phyloP scores from a whole-genome alignment of 2,113 vertebrate genomes.

The Catharus minimus region DNA sequence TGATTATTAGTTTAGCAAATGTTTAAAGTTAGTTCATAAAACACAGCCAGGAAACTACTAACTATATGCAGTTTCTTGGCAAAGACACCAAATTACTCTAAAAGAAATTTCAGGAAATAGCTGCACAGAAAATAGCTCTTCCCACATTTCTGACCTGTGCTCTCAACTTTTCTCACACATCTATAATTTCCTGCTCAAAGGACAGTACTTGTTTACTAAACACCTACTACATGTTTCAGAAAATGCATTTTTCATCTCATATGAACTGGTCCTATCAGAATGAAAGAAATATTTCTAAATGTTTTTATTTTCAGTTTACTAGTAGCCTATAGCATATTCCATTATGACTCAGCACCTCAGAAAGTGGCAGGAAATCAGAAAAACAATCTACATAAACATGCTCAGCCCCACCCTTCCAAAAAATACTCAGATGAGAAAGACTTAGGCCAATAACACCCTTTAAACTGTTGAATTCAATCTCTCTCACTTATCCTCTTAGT shows the following conservation, averaged over 20 bases:
- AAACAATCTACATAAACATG: neutral
- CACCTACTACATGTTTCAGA: neutral
- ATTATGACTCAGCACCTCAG: neutral
- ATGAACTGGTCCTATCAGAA: neutral
- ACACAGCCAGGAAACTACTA: neutral
- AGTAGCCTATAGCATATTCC: neutral
- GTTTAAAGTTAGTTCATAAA: neutral
- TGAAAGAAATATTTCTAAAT: neutral
- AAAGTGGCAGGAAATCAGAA: neutral
- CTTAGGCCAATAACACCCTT: neutral
- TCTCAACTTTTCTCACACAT: neutral
- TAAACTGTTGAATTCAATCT: neutral
- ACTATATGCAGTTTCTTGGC: neutral
- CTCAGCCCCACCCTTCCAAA: neutral
- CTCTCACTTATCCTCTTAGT: neutral
- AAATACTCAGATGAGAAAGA: neutral
- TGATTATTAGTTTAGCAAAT: neutral
- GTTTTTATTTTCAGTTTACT: neutral
- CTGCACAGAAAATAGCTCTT: neutral
- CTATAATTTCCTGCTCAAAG: neutral
- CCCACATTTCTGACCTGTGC: neutral
- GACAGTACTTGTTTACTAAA: neutral
- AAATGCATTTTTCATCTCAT: neutral
- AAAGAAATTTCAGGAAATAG: conserved; percentile 1
- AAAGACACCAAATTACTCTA: neutral